These are phyloP conservation scores for Agrochola lychnidis DNA, from an alignment of 2,888 invertebrate genomes.

Conservation along the genomic window DNA sequence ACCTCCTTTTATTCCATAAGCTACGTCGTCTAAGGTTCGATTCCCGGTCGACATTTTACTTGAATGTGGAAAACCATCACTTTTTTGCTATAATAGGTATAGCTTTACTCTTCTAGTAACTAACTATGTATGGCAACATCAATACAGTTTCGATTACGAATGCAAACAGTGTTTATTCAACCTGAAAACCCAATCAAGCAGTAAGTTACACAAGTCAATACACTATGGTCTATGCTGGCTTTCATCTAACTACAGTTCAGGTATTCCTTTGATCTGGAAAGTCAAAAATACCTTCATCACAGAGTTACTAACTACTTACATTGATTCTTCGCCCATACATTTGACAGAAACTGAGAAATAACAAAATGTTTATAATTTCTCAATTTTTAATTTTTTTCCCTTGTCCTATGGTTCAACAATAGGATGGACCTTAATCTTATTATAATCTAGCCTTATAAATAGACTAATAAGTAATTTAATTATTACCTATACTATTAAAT, in stretches of 20 bases:
- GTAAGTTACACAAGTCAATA: not conserved
- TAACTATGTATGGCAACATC: not conserved
- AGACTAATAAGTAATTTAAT: no score
- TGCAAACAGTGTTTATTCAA: not conserved
- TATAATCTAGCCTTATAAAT: no score
- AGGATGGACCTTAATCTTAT: no score
- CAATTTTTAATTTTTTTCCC: no score
- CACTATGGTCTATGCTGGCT: not conserved
- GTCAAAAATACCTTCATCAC: not conserved
- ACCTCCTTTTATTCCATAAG: no score
- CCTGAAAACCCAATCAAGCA: not conserved
- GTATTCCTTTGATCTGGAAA: not conserved
- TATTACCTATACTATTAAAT: no score
- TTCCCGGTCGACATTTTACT: no score
- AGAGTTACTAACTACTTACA: not conserved
- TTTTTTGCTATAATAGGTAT: no score
- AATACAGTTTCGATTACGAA: not conserved
- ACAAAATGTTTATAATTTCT: no score
- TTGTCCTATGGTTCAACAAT: no score
- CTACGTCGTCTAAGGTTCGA: no score
- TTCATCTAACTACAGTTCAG: not conserved
- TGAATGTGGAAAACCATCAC: no score
- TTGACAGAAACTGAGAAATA: not conserved
- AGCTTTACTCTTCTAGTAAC: not conserved
- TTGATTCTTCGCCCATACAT: not conserved